Evolutionary conservation across 2,113 vertebrate genomes (phyloP).

Genomic region (Rhipidura dahli): DNA sequence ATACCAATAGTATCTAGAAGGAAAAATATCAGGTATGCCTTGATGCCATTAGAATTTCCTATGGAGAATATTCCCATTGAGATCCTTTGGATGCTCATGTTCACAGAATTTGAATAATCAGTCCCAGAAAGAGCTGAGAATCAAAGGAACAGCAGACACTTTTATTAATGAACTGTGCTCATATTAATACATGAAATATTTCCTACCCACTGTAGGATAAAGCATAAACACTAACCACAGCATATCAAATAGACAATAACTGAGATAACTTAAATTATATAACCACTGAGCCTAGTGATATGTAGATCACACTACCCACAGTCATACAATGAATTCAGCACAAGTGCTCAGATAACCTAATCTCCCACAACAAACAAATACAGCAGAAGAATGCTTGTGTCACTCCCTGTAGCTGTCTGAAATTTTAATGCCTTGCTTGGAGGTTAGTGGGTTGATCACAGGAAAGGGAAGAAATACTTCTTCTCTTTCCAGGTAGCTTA

Average conservation of each 20-base stretch:
- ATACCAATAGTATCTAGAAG: neutral
- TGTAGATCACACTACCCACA: neutral
- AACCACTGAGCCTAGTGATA: neutral
- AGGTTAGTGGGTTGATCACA: neutral
- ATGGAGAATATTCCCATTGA: neutral
- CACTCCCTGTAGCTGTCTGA: neutral
- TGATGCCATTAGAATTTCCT: neutral
- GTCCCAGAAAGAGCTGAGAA: neutral
- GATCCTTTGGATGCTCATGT: neutral
- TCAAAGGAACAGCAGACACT: neutral
- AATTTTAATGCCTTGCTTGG: neutral
- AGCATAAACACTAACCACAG: neutral
- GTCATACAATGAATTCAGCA: neutral
- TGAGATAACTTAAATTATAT: neutral
- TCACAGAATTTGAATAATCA: neutral
- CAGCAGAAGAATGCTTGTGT: neutral
- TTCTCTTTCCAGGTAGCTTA: neutral
- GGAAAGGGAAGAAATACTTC: neutral
- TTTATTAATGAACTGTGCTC: neutral
- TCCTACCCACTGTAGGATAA: neutral
- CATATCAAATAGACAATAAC: neutral
- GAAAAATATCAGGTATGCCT: neutral
- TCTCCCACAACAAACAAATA: neutral
- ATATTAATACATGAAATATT: neutral
- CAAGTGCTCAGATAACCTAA: neutral